Conservation (phyloP, 2,113 vertebrate genomes). For the Hypomesus transpacificus region DNA sequence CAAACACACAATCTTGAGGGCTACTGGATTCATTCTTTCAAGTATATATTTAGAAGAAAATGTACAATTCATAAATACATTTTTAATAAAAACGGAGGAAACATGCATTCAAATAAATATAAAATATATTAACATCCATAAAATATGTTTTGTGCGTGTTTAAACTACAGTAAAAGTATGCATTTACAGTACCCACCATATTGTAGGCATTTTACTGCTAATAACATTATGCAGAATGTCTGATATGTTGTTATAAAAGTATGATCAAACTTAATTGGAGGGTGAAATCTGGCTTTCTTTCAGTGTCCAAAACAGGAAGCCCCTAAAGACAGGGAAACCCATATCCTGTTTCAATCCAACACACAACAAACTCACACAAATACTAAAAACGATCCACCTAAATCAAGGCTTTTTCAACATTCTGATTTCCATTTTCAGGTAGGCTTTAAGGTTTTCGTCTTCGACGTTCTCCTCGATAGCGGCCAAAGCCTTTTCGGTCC, state of each 20-base stretch:
- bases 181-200: background rate
- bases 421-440: slow-evolving; percentile 85
- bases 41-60: too few relatives aligned
- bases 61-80: too few relatives aligned
- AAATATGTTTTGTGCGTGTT: background rate
- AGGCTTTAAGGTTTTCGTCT: slow-evolving; percentile 86
- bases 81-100: background rate
- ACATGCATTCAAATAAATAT: background rate
- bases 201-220: too few relatives aligned
- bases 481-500: slow-evolving; percentile 71
- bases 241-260: too few relatives aligned
- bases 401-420: slow-evolving; percentile 64
- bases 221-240: too few relatives aligned
- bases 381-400: too few relatives aligned
- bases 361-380: slow-evolving; percentile 2
- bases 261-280: too few relatives aligned
- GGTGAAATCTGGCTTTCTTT: background rate
- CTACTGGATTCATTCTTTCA: too few relatives aligned
- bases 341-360: background rate
- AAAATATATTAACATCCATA: background rate
- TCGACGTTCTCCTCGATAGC: slow-evolving; percentile 80
- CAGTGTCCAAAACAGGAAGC: background rate
- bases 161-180: background rate
- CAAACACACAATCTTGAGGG: too few relatives aligned
- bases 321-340: background rate